Conservation (phyloP, 2,888 invertebrate genomes). For the Caenorhabditis uteleia region DNA sequence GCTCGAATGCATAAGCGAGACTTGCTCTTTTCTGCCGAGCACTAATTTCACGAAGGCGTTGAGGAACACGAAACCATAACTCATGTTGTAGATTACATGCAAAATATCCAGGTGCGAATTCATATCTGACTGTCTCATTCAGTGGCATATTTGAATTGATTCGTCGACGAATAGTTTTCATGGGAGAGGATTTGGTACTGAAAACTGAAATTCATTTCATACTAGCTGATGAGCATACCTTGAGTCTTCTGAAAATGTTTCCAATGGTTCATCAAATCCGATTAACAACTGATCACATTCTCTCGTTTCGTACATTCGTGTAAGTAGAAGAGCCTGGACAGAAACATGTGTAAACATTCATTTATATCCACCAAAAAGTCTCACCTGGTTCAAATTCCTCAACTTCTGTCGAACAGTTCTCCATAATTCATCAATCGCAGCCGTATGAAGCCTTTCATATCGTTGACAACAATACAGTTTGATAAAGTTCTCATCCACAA, state of each 20-base stretch:
- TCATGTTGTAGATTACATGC: conserved; percentile 76
- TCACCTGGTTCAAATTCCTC: conserved; percentile 39
- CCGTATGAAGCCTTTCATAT: conserved; percentile 21
- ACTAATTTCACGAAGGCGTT: conserved; percentile 23
- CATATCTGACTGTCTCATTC: conserved; percentile 27
- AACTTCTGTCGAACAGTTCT: conserved; percentile 24
- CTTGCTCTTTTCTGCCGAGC: background rate
- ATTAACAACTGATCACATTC: conserved; percentile 36
- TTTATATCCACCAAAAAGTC: no score
- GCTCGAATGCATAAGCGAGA: conserved; percentile 31
- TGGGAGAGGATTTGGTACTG: background rate
- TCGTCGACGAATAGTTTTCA: background rate
- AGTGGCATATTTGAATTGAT: no score
- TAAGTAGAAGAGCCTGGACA: conserved; percentile 57
- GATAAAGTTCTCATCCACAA: background rate
- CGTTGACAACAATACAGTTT: conserved; percentile 48
- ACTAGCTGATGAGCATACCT: no score
- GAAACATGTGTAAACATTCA: no score
- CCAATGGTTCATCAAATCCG: background rate
- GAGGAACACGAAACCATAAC: conserved; percentile 40
- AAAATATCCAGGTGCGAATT: conserved; percentile 78
- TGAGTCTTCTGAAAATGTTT: no score
- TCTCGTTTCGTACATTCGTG: conserved; percentile 45
- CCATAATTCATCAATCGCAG: conserved; percentile 22
- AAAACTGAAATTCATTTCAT: no score